A percentile compares a stretch with the other conserved stretches of the same genome.
Conservation (phyloP, 2,113 vertebrate genomes). For the Caranx melampygus region DNA sequence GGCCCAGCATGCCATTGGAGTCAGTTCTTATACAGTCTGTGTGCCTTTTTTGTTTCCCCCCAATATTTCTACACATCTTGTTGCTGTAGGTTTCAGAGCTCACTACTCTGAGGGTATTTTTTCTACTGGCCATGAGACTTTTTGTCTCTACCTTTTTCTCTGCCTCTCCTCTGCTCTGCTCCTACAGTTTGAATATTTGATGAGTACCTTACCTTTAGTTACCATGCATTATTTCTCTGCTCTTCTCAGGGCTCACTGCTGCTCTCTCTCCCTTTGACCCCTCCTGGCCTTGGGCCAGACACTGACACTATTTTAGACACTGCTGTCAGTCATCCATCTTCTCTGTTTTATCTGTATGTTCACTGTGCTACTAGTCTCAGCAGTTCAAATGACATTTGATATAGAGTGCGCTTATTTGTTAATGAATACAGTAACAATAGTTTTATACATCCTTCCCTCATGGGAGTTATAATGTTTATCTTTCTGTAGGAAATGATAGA, state of each 20-base stretch:
- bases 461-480: background rate
- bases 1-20: slow-evolving; percentile 9
- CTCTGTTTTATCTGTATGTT: slow-evolving; percentile 24
- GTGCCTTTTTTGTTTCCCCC: slow-evolving; percentile 6
- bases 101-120: background rate
- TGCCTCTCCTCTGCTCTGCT: slow-evolving; percentile 66
- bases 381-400: background rate
- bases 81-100: background rate
- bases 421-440: background rate
- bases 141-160: slow-evolving; percentile 50
- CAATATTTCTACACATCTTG: background rate
- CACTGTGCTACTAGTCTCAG: slow-evolving; percentile 5
- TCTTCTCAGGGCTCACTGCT: slow-evolving; percentile 77
- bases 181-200: slow-evolving; percentile 85
- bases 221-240: slow-evolving; percentile 89
- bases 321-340: slow-evolving; percentile 36
- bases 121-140: slow-evolving; percentile 12
- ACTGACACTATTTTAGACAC: slow-evolving; percentile 51
- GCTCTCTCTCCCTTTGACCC: slow-evolving; percentile 65
- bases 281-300: slow-evolving; percentile 62
- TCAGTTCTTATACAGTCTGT: background rate
- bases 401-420: background rate
- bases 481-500: background rate
- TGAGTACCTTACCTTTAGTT: slow-evolving; percentile 86
- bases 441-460: background rate